These are phyloP conservation scores for Himantopus leucocephalus DNA, from an alignment of 2,113 vertebrate genomes.

Conservation along the genomic window DNA sequence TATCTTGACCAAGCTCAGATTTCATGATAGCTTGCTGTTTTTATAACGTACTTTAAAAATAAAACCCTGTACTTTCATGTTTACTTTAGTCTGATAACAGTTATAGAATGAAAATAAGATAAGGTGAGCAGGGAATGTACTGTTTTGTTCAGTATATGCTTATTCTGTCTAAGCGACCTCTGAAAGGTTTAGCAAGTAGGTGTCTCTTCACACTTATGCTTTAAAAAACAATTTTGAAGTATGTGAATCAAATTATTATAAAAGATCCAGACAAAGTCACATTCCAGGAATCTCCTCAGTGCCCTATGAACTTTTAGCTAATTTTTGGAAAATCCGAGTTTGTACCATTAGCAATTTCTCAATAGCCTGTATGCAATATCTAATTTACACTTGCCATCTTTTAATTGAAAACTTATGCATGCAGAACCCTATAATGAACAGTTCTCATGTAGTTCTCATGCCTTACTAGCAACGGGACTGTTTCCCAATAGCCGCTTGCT, in stretches of 20 bases:
- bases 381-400: background rate
- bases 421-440: background rate
- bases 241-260: background rate
- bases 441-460: background rate
- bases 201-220: background rate
- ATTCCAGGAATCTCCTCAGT: background rate
- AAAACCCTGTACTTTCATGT: background rate
- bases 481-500: background rate
- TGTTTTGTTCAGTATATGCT: background rate
- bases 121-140: background rate
- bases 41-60: slow-evolving; percentile 7
- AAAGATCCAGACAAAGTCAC: background rate
- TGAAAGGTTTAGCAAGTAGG: background rate
- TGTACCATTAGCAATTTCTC: background rate
- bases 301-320: background rate
- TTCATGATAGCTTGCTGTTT: background rate
- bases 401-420: background rate
- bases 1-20: slow-evolving; percentile 38
- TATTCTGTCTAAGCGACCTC: background rate
- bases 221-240: background rate
- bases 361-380: background rate
- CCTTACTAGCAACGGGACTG: background rate
- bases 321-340: background rate
- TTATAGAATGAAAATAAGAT: background rate
- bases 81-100: background rate